A percentile compares a stretch with the other conserved stretches of the same genome.
Evolutionary conservation across 2,888 invertebrate genomes (phyloP).

Genomic region (Rutpela maculata): DNA sequence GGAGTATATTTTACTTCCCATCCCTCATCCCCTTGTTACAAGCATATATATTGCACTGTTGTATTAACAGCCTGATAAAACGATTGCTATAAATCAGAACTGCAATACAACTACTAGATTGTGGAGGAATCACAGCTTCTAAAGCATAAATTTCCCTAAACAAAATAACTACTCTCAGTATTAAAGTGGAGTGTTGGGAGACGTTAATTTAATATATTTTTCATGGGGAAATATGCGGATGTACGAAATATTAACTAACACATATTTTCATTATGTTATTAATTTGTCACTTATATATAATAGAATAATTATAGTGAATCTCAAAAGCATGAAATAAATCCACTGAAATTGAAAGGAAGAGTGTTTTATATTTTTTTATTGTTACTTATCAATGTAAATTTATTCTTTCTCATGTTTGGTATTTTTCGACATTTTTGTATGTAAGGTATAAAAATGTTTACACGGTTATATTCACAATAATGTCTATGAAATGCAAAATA

Average conservation of each 20-base stretch:
- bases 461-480: no score
- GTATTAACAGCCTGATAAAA: constrained; percentile 43
- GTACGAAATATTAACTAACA: background rate
- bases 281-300: no score
- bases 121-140: constrained; percentile 36
- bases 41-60: constrained; percentile 37
- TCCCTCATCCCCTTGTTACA: constrained; percentile 36
- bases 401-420: no score
- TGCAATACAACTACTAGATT: constrained; percentile 33
- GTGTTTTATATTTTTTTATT: no score
- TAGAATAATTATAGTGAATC: no score
- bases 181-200: constrained; percentile 6
- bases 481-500: no score
- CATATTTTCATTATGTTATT: background rate
- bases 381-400: no score
- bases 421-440: no score
- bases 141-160: constrained; percentile 30
- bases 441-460: no score
- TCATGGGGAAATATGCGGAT: background rate
- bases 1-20: constrained; percentile 35
- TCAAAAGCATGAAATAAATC: no score
- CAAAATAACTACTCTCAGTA: constrained; percentile 10
- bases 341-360: no score
- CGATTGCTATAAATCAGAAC: constrained; percentile 41
- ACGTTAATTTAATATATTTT: background rate